A percentile compares a stretch with the other conserved stretches of the same genome.
Evolutionary conservation across 2,888 invertebrate species (phyloP).

Genomic region (Lymantria monacha): DNA sequence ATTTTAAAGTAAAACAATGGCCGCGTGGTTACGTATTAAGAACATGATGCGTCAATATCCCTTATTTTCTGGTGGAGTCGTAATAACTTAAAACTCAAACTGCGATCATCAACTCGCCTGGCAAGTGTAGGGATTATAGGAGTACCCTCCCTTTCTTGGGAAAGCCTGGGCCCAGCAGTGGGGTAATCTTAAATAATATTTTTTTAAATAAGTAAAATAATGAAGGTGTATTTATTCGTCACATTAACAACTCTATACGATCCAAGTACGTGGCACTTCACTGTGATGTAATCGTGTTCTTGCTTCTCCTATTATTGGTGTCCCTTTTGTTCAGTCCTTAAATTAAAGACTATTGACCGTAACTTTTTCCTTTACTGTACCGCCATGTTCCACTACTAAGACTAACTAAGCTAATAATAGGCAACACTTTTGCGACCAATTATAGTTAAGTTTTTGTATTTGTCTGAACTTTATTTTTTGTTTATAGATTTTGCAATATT

Average conservation of each 20-base stretch:
- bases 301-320: conserved; percentile 64
- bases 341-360: conserved; percentile 72
- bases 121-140: too few species aligned
- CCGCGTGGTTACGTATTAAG: too few species aligned
- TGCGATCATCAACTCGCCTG: too few species aligned
- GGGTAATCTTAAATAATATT: too few species aligned
- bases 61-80: too few species aligned
- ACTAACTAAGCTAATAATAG: conserved; percentile 44
- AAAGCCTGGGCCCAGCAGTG: too few species aligned
- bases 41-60: too few species aligned
- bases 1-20: too few species aligned
- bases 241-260: conserved; percentile 42
- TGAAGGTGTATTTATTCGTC: too few species aligned
- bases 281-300: conserved; percentile 61
- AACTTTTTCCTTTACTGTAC: conserved; percentile 56
- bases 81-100: too few species aligned
- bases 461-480: conserved; percentile 14
- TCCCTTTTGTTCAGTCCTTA: conserved; percentile 66
- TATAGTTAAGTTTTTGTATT: conserved; percentile 31
- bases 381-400: conserved; percentile 43
- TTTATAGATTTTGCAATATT: conserved; percentile 13
- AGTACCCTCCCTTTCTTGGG: too few species aligned
- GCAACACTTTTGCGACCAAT: conserved; percentile 32
- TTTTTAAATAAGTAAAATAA: too few species aligned
- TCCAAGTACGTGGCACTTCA: conserved; percentile 42